Percentiles rank a stretch among this genome's conserved stretches.
These are phyloP conservation scores for Novumbra hubbsi DNA, from an alignment of 2,797 vertebrate species.

Conservation along the genomic window DNA sequence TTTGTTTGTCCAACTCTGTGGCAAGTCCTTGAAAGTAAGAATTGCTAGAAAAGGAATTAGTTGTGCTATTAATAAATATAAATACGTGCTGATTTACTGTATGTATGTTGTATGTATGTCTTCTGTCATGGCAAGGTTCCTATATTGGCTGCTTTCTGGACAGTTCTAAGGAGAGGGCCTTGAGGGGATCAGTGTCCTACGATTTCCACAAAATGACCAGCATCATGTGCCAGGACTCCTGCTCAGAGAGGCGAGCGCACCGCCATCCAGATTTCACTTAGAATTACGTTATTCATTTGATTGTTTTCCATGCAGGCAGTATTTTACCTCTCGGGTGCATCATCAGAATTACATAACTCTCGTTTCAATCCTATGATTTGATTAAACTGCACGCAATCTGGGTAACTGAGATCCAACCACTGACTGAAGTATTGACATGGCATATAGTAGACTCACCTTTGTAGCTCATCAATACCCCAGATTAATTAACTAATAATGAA, in stretches of 20 bases:
- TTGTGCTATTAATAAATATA: too few species aligned
- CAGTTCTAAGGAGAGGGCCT: conserved; percentile 69
- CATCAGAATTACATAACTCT: not conserved
- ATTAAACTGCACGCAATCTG: not conserved
- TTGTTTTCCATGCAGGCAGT: not conserved
- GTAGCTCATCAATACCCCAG: not conserved
- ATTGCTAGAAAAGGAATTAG: not conserved
- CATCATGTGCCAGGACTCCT: conserved; percentile 82
- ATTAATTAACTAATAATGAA: not conserved
- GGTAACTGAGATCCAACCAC: not conserved
- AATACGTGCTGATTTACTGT: not conserved
- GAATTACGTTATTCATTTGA: not conserved
- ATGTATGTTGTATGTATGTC: not conserved
- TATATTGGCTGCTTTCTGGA: conserved; percentile 78
- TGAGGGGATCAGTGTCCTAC: conserved; percentile 83
- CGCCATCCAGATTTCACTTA: not conserved
- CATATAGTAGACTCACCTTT: not conserved
- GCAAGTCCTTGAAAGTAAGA: not conserved
- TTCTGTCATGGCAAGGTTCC: not conserved
- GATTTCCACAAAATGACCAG: conserved; percentile 86
- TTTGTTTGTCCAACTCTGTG: not conserved
- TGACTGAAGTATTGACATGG: not conserved
- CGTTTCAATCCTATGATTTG: not conserved
- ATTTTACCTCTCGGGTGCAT: not conserved
- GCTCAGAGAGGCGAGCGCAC: not conserved